phyloP scores from a whole-genome alignment of 1,140 invertebrate genomes.

The Zaprionus tsacasi region DNA sequence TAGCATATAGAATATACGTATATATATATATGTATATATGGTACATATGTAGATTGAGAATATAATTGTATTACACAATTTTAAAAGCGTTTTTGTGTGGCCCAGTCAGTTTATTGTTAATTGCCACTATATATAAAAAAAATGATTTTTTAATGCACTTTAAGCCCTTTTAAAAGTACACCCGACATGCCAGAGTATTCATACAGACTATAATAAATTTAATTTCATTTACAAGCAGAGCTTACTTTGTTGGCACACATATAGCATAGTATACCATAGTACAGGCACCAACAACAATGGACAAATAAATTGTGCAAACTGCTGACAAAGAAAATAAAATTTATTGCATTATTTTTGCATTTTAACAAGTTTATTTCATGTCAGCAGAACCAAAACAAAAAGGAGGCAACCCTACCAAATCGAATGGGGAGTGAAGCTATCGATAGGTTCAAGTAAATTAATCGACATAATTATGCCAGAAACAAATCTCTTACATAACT shows the following conservation, averaged over 20 bases:
- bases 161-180: conserved; percentile 61
- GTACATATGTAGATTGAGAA: not conserved
- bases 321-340: conserved; percentile 62
- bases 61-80: conserved; percentile 31
- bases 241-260: conserved; percentile 58
- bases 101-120: conserved; percentile 56
- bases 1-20: conserved; percentile 4
- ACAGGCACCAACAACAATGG: conserved; percentile 26
- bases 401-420: not conserved
- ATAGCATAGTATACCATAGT: too few species aligned
- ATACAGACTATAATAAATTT: conserved; percentile 67
- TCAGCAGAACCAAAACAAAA: conserved; percentile 8
- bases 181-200: conserved; percentile 26
- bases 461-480: not conserved
- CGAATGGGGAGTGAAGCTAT: not conserved
- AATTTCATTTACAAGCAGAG: conserved; percentile 74
- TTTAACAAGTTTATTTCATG: conserved; percentile 71
- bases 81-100: conserved; percentile 21
- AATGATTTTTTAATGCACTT: conserved; percentile 73
- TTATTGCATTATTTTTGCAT: conserved; percentile 76
- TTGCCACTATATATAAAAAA: conserved; percentile 55
- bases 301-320: conserved; percentile 45
- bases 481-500: not conserved
- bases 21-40: too few species aligned
- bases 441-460: conserved; percentile 8